phyloP scores from a whole-genome alignment of 2,797 vertebrate genomes.

The Macrochelys suwanniensis region DNA sequence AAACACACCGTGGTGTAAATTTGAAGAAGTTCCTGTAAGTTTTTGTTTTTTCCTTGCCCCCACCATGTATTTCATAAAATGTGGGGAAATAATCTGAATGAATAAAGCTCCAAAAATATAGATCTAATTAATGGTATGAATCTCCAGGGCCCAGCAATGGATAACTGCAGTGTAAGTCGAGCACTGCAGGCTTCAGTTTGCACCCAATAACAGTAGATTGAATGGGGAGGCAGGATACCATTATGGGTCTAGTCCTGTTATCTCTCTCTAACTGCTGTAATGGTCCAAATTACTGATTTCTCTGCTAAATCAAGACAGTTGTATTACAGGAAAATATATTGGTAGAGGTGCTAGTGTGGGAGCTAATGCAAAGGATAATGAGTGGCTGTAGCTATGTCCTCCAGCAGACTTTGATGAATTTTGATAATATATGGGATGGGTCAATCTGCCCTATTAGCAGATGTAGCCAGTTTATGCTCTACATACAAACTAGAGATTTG shows the following conservation, averaged over 20 bases:
- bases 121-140: not conserved
- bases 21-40: not conserved
- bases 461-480: conserved; percentile 65
- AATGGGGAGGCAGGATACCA: conserved; percentile 30
- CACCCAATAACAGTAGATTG: conserved; percentile 57
- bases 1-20: not conserved
- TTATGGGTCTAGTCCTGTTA: conserved; percentile 14
- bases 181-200: conserved; percentile 7
- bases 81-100: conserved; percentile 39
- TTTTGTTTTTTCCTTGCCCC: not conserved
- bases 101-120: conserved; percentile 66
- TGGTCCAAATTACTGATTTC: conserved; percentile 52
- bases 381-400: conserved; percentile 43
- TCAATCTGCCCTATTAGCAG: conserved; percentile 61
- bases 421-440: conserved; percentile 44
- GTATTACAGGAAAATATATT: conserved; percentile 51
- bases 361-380: conserved; percentile 66
- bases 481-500: conserved; percentile 78
- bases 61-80: not conserved
- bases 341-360: conserved; percentile 20
- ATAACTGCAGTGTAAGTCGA: not conserved
- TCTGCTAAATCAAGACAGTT: conserved; percentile 47
- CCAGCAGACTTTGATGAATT: conserved; percentile 48
- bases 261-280: conserved; percentile 1
- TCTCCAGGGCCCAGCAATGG: conserved; percentile 42